Evolutionary conservation across 2,888 invertebrate genomes (phyloP), one percentile per base, ranked within the genome.

Genomic region (Xanthia icteritia): DNA sequence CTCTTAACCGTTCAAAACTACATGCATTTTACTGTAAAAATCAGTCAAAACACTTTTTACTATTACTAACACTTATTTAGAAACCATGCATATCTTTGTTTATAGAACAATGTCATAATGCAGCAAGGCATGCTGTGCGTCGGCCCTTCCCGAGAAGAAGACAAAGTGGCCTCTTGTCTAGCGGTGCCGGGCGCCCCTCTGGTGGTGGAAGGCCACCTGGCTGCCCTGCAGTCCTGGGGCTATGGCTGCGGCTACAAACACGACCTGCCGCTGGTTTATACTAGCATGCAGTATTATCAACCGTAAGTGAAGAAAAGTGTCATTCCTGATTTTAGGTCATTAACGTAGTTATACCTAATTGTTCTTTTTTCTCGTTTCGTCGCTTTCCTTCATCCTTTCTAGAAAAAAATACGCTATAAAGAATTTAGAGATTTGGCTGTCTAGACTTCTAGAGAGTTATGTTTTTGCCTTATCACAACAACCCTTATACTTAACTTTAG

Each of bases 131-230:
- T 93, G 93, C 3, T 95, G 9, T 96, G 96, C 82, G 9, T 89
- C n/a, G 96, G 96, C 0, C 70, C 58, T 0, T 89, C 94, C 0
- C 89, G 96, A 0, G 89, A 89, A 54, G 90, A 90, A 17, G 86
- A 92, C 15, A 76, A 88, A 3, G 81, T 92, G 68, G 81, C 88
- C 1, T 88, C 93, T 0, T 96, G 96, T 78, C 66, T 95, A 74
- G 96, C 91, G 0, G 94, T 93, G 11, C 96, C 96, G 0, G 96
- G 96, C 0, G 96, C 96, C 0, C 94, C 95, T 0, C 90, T 96
- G 5, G 94, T 95, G 36, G 84, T 93, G 2, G 45, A 77, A 0
- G 94, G 90, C 0, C 79, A 79, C 1, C 91, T 96, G 17, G 84
- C 86, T 0, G 96, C 92, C 0, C n/a, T 96, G 0, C 91, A 89